These are phyloP conservation scores for Sebastes hopkinsi DNA, from an alignment of 2,797 vertebrate species.

Conservation along the genomic window DNA sequence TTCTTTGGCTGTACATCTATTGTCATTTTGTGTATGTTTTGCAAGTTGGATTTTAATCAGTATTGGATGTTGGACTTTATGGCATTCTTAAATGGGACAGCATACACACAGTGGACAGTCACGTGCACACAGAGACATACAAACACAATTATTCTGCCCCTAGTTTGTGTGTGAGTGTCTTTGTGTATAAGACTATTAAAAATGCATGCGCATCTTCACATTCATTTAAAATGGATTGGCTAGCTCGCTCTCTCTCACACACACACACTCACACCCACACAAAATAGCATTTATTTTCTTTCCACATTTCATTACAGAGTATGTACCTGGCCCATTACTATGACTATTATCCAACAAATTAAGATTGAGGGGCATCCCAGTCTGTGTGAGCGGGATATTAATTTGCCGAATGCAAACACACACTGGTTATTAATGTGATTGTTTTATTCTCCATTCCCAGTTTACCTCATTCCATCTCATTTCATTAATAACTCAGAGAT, in stretches of 20 bases:
- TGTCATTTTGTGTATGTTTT: background rate
- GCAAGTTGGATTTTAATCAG: background rate
- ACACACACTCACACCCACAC: background rate
- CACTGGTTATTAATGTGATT: constrained; percentile 70
- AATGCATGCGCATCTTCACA: background rate
- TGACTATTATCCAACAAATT: constrained; percentile 49
- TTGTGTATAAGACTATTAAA: background rate
- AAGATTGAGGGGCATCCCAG: constrained; percentile 53
- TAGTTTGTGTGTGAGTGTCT: background rate
- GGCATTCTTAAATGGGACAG: background rate
- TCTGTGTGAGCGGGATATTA: constrained; percentile 53
- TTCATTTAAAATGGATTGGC: constrained; percentile 13
- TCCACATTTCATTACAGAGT: constrained; percentile 7
- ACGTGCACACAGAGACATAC: background rate
- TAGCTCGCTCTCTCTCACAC: background rate
- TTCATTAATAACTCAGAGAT: constrained; percentile 69
- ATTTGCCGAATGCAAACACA: constrained; percentile 68
- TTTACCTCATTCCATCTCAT: constrained; percentile 50
- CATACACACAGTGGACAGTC: background rate
- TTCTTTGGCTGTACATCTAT: background rate
- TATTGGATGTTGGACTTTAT: background rate
- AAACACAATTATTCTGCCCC: background rate
- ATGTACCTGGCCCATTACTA: constrained; percentile 33
- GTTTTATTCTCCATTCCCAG: constrained; percentile 42
- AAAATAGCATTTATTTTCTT: constrained; percentile 1